Base-by-base conservation (phyloP, 1,140 invertebrate species). In the Bombus sylvicola region DNA sequence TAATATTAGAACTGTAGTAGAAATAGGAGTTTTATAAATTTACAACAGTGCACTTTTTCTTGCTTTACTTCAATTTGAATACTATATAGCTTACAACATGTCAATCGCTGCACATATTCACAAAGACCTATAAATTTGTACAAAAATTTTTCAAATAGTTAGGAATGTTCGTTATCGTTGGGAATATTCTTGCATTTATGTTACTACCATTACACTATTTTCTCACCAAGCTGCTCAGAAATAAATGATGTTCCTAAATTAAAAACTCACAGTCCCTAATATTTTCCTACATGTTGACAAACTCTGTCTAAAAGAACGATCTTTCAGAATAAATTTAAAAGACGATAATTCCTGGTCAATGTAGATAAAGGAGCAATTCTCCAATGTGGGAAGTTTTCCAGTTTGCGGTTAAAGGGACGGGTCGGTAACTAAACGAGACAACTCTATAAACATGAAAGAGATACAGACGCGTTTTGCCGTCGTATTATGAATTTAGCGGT, bases 401-500 rank as follows among this genome's bases (percentile, higher is more conserved):
- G 41, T 80, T 85, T 64, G 77, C 68, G 83, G 77, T 80, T 41
- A 25, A 31, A 47, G 79, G 71, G 68, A 69, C 39, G 28, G 22
- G n/a, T 18, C 72, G 4, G 62, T 39, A 76, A 80, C 76, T 59
- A 84, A 59, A 62, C 83, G 72, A 22, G 47, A 77, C 80, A 59
- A 81, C 83, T 85, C 84, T 81, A 85, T 85, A 85, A 85, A 85
- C 84, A 81, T 47, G 79, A 73, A 75, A 73, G 84, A 81, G 83
- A 80, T 86, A 89, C 87, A 57, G 43, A 66, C 73, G 75, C 69
- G 76, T 66, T 39, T 66, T 64, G 69, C 57, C 43, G 37, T 47
- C 77, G 72, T 82, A 89, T 90, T 90, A 90, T 84, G 85, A 90
- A 90, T 89, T 90, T 83, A 90, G 89, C 81, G 86, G 89, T 81